Evolutionary conservation across 2,888 invertebrate species (phyloP).

Genomic region (Thymelicus lineola): DNA sequence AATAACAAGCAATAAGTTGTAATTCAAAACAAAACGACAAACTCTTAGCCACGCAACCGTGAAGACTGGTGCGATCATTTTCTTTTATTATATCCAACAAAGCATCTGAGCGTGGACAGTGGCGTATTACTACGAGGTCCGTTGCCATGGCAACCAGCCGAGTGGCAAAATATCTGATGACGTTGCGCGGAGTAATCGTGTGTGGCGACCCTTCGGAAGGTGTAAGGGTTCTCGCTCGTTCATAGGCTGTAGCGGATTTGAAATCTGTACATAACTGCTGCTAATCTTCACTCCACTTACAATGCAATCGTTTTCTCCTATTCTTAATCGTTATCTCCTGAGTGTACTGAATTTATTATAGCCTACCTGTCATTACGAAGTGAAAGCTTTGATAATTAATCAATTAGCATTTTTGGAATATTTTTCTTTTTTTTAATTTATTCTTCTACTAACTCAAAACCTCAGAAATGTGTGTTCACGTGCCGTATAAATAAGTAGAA

Average conservation of each 20-base stretch:
- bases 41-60: conserved; percentile 8
- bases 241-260: conserved; percentile 9
- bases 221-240: not conserved
- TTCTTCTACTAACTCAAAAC: too few species aligned
- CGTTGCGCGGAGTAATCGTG: conserved; percentile 24
- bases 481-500: too few species aligned
- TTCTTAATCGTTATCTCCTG: too few species aligned
- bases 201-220: conserved; percentile 19
- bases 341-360: too few species aligned
- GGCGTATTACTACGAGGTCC: not conserved
- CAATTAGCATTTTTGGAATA: too few species aligned
- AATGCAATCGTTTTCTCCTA: too few species aligned
- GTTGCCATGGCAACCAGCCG: conserved; percentile 28
- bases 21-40: conserved; percentile 19
- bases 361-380: too few species aligned
- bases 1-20: not conserved
- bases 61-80: conserved; percentile 20
- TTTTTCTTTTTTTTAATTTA: too few species aligned
- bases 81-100: conserved; percentile 28
- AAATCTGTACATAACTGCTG: not conserved
- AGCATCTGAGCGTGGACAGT: not conserved
- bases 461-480: too few species aligned
- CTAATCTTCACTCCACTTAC: too few species aligned
- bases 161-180: conserved; percentile 32
- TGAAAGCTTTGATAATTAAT: too few species aligned